phyloP scores from a whole-genome alignment of 2,113 vertebrate genomes.

The Zosterops japonicus region DNA sequence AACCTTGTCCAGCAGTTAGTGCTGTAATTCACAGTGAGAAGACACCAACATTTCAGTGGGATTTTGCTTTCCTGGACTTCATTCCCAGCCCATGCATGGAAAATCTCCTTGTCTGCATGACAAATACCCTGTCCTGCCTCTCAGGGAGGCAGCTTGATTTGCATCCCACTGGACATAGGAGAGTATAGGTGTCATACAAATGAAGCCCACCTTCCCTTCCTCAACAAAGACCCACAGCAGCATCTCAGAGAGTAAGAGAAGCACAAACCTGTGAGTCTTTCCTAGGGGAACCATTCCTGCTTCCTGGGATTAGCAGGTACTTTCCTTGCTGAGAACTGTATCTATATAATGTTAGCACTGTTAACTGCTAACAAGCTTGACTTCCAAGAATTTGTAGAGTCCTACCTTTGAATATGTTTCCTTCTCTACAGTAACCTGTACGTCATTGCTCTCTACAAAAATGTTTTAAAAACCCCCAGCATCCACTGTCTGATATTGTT shows the following conservation, averaged over 20 bases:
- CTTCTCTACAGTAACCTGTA: not conserved
- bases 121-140: not conserved
- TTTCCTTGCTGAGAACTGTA: not conserved
- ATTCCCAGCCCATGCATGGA: not conserved
- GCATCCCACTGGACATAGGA: accelerated
- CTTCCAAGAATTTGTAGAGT: not conserved
- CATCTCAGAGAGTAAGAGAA: not conserved
- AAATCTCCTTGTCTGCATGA: not conserved
- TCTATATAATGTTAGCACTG: not conserved
- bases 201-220: not conserved
- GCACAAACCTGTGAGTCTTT: not conserved
- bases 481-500: not conserved
- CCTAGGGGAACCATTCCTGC: not conserved
- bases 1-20: not conserved
- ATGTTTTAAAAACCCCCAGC: not conserved
- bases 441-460: not conserved
- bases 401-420: not conserved
- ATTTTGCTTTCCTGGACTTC: not conserved
- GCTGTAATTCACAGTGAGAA: not conserved
- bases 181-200: not conserved
- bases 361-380: not conserved
- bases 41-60: not conserved
- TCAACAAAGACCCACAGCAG: not conserved
- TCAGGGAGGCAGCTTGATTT: not conserved
- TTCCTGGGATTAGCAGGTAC: not conserved